Conservation (phyloP, 1,140 invertebrate species). For the Mylabris phalerata region DNA sequence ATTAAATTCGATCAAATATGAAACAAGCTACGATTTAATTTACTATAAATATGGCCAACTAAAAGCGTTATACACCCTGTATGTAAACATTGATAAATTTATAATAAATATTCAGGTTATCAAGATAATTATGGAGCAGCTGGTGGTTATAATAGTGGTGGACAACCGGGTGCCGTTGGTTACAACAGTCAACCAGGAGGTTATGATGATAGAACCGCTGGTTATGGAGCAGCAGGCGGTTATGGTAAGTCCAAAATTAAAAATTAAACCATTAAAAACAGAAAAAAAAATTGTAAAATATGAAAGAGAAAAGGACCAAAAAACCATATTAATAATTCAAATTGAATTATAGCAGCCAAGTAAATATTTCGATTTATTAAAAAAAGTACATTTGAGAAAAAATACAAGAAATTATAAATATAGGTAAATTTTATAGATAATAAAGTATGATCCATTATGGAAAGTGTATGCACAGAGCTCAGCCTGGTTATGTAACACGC, state of each 20-base stretch:
- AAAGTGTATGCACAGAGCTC: conserved; percentile 1
- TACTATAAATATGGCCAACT: no score
- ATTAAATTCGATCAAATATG: no score
- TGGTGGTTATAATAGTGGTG: conserved; percentile 12
- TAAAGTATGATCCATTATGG: no score
- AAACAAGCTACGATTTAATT: no score
- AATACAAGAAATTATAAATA: no score
- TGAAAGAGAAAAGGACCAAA: neutral
- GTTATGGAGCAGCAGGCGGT: conserved; percentile 16
- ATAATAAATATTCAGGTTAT: neutral
- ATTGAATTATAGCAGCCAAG: no score
- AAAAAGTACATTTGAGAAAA: no score
- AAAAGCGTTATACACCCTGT: neutral
- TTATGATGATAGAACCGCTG: conserved; percentile 15
- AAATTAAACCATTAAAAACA: neutral
- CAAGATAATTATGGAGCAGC: conserved; percentile 15
- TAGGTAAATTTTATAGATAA: no score
- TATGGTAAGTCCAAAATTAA: conserved; percentile 16
- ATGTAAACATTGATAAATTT: no score
- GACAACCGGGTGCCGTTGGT: conserved; percentile 5
- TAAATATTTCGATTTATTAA: no score
- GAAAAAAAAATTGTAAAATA: neutral
- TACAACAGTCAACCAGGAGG: conserved; percentile 21
- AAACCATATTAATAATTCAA: no score
- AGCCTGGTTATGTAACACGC: conserved; percentile 13